Conservation (phyloP, 2,888 invertebrate species). For the Hydropsyche betteni region DNA sequence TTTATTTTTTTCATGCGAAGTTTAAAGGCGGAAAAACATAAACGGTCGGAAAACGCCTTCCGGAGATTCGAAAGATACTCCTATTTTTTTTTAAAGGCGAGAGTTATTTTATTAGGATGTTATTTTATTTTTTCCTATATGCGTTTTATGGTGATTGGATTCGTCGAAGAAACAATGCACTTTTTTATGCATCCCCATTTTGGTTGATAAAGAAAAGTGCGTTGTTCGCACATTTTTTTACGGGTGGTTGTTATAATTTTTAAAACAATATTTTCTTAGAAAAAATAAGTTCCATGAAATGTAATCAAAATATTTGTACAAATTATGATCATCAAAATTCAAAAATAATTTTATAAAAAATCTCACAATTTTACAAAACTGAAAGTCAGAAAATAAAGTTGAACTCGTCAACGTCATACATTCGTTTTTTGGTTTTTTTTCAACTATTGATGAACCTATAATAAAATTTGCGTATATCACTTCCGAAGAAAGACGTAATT, state of each 20-base stretch:
- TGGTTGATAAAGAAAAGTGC: too few relatives aligned
- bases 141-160: conserved; percentile 49
- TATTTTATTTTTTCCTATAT: conserved; percentile 45
- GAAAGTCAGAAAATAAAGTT: too few relatives aligned
- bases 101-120: conserved; percentile 46
- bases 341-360: too few relatives aligned
- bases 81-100: conserved; percentile 33
- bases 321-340: too few relatives aligned
- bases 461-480: background rate
- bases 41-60: conserved; percentile 40
- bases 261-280: too few relatives aligned
- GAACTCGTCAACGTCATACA: too few relatives aligned
- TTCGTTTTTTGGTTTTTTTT: background rate
- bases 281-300: too few relatives aligned
- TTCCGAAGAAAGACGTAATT: conserved; percentile 11
- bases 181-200: too few relatives aligned
- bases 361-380: too few relatives aligned
- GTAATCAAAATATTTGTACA: too few relatives aligned
- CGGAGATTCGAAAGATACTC: conserved; percentile 17
- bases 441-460: background rate
- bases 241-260: too few relatives aligned
- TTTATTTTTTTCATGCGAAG: conserved; percentile 46
- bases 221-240: too few relatives aligned
- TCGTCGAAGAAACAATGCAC: background rate
- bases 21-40: conserved; percentile 50